phyloP scores from a whole-genome alignment of 2,797 vertebrate species.

The Podarcis siculus region DNA sequence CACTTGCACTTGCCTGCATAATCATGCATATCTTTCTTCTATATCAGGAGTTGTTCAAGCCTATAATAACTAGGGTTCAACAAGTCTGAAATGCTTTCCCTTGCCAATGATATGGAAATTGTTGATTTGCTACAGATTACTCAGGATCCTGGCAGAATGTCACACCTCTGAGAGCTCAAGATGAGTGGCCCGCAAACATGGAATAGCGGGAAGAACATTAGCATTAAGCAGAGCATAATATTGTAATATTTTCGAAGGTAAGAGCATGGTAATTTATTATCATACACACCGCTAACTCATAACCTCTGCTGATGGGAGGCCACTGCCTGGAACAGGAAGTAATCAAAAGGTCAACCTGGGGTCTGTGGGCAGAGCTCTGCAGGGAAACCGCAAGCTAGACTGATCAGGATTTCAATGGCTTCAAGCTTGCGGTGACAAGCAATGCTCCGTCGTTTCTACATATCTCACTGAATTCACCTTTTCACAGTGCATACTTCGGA shows the following conservation, averaged over 20 bases:
- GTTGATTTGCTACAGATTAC: constrained; percentile 73
- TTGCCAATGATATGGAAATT: constrained; percentile 71
- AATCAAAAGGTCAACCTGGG: constrained; percentile 28
- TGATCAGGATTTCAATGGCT: not conserved
- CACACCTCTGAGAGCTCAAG: constrained; percentile 52
- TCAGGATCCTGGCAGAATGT: constrained; percentile 65
- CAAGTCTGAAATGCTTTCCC: constrained; percentile 76
- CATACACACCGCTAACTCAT: constrained; percentile 1
- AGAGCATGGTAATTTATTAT: not conserved
- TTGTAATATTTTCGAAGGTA: constrained; percentile 16
- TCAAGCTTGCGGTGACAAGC: not conserved
- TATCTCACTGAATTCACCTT: not conserved
- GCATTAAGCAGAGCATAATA: constrained; percentile 31
- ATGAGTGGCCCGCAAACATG: constrained; percentile 27
- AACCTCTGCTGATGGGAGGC: constrained; percentile 10
- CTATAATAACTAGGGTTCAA: constrained; percentile 77
- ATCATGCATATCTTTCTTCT: constrained; percentile 76
- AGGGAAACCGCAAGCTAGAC: not conserved
- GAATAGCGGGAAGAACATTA: constrained; percentile 37
- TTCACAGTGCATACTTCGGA: not conserved
- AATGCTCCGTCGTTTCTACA: too few species aligned
- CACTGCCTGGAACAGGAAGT: constrained; percentile 11
- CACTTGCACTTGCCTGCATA: constrained; percentile 72
- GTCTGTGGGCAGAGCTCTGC: constrained; percentile 8
- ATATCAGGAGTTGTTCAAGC: constrained; percentile 73